A percentile compares a stretch with the other conserved stretches of the same genome.
phyloP scores from a whole-genome alignment of 2,113 vertebrate species.

The Neolamprologus tretocephalus region DNA sequence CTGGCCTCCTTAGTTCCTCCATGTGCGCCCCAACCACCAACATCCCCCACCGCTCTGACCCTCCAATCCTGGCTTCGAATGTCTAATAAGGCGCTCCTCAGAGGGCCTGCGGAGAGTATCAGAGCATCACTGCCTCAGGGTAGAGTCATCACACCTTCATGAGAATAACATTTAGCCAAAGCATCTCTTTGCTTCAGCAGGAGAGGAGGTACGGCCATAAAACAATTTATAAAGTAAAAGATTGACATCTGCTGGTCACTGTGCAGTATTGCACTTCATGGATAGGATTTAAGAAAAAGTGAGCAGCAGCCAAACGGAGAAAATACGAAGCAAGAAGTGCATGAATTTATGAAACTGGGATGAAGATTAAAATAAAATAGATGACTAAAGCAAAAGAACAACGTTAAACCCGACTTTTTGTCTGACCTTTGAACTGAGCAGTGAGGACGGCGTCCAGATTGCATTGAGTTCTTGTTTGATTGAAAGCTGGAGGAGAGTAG shows the following conservation, averaged over 20 bases:
- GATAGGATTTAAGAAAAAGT: background rate
- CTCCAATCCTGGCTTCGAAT: slow-evolving; percentile 11
- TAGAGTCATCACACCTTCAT: background rate
- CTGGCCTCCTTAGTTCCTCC: slow-evolving; percentile 47
- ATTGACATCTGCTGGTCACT: background rate
- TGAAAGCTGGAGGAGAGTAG: slow-evolving; percentile 6
- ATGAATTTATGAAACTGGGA: background rate
- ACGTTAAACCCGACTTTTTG: background rate
- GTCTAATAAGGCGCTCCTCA: slow-evolving; percentile 35
- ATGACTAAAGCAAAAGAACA: background rate
- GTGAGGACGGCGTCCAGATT: slow-evolving; percentile 12
- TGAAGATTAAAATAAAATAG: background rate
- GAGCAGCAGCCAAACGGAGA: fast-evolving
- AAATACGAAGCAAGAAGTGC: background rate
- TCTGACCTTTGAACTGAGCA: slow-evolving; percentile 56
- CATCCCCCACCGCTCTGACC: slow-evolving; percentile 26
- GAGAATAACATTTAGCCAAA: background rate
- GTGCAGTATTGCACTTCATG: background rate
- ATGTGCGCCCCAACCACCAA: slow-evolving; percentile 37
- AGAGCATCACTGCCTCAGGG: background rate
- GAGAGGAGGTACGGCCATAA: background rate
- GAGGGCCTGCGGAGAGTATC: slow-evolving; percentile 30
- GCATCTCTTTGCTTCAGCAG: background rate
- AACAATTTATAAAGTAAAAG: background rate
- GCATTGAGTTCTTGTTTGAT: background rate